Percentiles rank a stretch among this genome's conserved stretches.
These are phyloP conservation scores for Empis stercorea DNA, from an alignment of 2,888 invertebrate species.

Conservation along the genomic window DNA sequence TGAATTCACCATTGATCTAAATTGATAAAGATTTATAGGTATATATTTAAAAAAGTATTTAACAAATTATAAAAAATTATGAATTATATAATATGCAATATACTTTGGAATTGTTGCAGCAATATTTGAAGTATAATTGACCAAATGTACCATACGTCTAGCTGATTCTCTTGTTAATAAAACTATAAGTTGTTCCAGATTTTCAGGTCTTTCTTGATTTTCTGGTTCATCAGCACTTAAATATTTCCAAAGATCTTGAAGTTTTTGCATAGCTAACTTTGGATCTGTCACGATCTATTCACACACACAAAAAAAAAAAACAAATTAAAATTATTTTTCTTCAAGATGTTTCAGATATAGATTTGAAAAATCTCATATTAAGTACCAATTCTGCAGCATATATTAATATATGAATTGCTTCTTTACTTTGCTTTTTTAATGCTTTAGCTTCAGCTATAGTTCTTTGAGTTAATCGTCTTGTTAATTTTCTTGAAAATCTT, in stretches of 20 bases:
- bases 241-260: conserved; percentile 54
- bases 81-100: conserved; percentile 10
- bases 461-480: conserved; percentile 59
- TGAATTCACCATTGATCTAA: conserved; percentile 43
- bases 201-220: conserved; percentile 69
- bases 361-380: too few relatives aligned
- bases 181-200: conserved; percentile 63
- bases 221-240: conserved; percentile 69
- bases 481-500: conserved; percentile 61
- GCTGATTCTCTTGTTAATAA: conserved; percentile 66
- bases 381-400: conserved; percentile 68
- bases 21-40: too few relatives aligned
- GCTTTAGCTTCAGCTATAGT: conserved; percentile 70
- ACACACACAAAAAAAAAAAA: too few relatives aligned
- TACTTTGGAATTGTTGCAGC: conserved; percentile 48
- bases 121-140: conserved; percentile 53
- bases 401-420: conserved; percentile 60
- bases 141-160: conserved; percentile 60
- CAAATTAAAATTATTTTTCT: too few relatives aligned
- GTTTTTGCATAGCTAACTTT: conserved; percentile 57
- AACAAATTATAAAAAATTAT: background rate
- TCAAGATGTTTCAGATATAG: too few relatives aligned
- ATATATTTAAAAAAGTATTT: background rate
- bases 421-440: conserved; percentile 60
- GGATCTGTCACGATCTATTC: conserved; percentile 70